Conservation (phyloP, 2,888 invertebrate genomes). For the Plebejus melissa region DNA sequence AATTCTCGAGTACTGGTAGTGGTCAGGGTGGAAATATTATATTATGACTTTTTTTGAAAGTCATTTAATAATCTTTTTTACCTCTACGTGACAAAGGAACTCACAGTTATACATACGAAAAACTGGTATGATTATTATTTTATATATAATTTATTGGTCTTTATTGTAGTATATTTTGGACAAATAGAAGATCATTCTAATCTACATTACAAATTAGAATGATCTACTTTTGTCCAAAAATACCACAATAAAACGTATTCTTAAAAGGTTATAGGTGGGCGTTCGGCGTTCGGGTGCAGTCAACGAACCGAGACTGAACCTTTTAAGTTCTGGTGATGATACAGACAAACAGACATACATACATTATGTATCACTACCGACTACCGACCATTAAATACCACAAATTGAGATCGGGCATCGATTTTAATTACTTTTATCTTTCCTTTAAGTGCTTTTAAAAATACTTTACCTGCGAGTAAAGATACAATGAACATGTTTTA, state of each 20-base stretch:
- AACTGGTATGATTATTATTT: too few species aligned
- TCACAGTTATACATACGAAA: too few species aligned
- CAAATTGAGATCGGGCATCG: not conserved
- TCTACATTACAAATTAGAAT: not conserved
- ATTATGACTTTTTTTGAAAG: too few species aligned
- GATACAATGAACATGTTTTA: not conserved
- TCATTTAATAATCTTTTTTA: too few species aligned
- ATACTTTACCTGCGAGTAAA: not conserved
- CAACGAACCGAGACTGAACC: not conserved
- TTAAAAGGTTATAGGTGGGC: not conserved
- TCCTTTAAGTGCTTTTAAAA: slow-evolving; percentile 24
- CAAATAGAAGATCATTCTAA: too few species aligned
- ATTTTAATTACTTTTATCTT: slow-evolving; percentile 18
- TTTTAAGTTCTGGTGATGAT: not conserved
- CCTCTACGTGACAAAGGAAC: too few species aligned
- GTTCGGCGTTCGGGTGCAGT: not conserved
- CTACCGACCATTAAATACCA: not conserved
- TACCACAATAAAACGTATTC: not conserved
- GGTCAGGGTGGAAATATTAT: too few species aligned
- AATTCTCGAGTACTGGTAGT: too few species aligned
- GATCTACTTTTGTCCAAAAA: not conserved
- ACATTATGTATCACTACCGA: not conserved
- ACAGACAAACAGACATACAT: slow-evolving; percentile 6
- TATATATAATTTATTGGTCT: too few species aligned
- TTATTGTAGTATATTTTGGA: too few species aligned